Percentiles rank a stretch among this genome's conserved stretches.
These are phyloP conservation scores for Dasyurus viverrinus DNA, from an alignment of 2,113 vertebrate genomes.

Conservation along the genomic window DNA sequence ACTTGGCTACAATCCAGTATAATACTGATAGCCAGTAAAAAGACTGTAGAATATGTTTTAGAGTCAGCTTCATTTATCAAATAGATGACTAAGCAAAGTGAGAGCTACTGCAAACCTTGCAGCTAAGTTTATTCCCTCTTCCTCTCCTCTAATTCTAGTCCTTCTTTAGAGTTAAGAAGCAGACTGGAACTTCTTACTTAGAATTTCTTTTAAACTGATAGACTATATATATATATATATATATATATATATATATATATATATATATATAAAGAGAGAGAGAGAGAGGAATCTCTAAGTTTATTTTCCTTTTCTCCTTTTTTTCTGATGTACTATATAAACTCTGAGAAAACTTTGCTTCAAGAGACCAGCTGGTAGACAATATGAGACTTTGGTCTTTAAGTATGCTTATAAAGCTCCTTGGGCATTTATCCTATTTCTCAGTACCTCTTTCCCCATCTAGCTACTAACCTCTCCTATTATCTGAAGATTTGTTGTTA, in stretches of 20 bases:
- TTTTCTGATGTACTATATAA: neutral
- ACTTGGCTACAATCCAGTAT: neutral
- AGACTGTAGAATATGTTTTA: neutral
- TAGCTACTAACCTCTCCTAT: neutral
- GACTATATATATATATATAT: neutral
- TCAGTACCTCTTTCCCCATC: neutral
- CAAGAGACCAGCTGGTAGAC: neutral
- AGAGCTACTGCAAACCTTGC: neutral
- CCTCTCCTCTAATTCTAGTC: neutral
- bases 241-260: no score
- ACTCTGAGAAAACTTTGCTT: neutral
- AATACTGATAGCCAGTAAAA: neutral
- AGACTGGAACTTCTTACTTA: neutral
- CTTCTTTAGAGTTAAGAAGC: neutral
- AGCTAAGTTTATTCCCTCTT: neutral
- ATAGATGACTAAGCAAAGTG: neutral
- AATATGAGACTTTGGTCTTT: neutral
- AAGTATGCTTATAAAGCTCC: neutral
- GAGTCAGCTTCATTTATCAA: neutral
- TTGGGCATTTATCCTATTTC: neutral
- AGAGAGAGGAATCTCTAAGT: neutral
- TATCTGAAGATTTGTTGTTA: neutral
- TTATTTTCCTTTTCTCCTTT: neutral
- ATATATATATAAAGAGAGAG: no score
- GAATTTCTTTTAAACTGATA: neutral